Base-by-base conservation (phyloP, 1,140 invertebrate genomes). In the Protaetia brevitarsis region DNA sequence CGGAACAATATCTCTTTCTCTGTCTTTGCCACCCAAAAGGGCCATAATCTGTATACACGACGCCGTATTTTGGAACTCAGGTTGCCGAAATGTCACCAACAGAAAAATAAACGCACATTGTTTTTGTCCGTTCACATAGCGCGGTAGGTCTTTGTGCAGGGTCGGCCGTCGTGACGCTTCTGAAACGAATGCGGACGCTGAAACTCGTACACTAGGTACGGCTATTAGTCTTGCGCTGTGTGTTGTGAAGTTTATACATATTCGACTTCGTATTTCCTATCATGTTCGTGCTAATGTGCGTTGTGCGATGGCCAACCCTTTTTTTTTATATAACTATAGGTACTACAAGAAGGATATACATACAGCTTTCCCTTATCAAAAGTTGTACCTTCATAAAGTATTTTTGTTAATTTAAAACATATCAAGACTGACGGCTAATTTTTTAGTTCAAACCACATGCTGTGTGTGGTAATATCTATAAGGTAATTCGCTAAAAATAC, bases 1-100 rank as follows among this genome's bases (percentile, higher is more conserved):
- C 36, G 69, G 67, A 3, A 69, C 69, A 37, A 41, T 61, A 36
- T 75, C 74, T 66, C 70, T 74, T 45, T 75, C 75, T 63, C 67
- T 69, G 26, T 75, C 75, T 8, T 67, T 62, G 30, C 56, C 68
- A 56, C 56, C 69, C 56, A 74, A 64, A 41, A 74, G 63, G 57
- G 71, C 72, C 72, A 73, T 72, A 65, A 65, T 66, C 51, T 37
- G 36, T 28, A 59, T 26, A 51, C 41, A 51, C 41, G 41, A 21
- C 41, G 41, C 41, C 41, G 41, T 51, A 51, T 51, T 51, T 51
- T 51, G 41, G 41, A 51, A 51, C 41, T 51, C 41, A 51, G 41
- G 41, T 51, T 51, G 41, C 41, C 41, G 41, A 10, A 51, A 51
- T 23, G 41, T 51, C 41, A 51, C 41, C 41, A 51, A 51, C 41